Base-by-base conservation (phyloP, 2,888 invertebrate genomes). In the Blastobasis adustella region DNA sequence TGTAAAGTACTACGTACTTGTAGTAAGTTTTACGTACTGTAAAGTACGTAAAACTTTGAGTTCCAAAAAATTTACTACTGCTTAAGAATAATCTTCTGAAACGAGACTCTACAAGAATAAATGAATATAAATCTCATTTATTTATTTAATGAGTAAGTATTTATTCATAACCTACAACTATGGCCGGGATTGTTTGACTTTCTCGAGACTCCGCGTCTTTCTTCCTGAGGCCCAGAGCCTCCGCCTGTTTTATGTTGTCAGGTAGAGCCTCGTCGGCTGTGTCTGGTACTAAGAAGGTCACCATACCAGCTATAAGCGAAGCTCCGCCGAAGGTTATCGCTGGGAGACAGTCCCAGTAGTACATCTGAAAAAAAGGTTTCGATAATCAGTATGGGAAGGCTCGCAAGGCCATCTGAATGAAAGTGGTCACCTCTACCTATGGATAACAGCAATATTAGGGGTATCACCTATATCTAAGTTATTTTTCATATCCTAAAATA, bases 301-400 rank as follows among this genome's bases (percentile, higher is more conserved):
- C 60, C 2, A 78, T 47, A 0, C 80, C 81, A 3, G 76, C 84
- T 8, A 80, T 40, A 0, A 83, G 54, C 0, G 84, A 73, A 4
- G 66, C 57, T 0, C 68, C 54, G 0, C 85, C 82, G 49, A 85
- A 84, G 1, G 79, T 57, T 2, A 83, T 47, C 0, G 83, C 71
- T 0, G 85, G 83, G 0, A 85, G 61, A n/a, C 84, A 84, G 3
- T 61, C 55, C 81, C 85, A 83, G 59, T 78, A 81, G 4, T 62
- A 60, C 56, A 76, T 69, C 83, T 83, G 70, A 47, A 74, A 75
- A 37, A 1, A 45, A 49, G 43, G 54, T 41, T 42, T 42, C 6
- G 9, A 3, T 40, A 40, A 40, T 40, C 7, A 4, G 40, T 40
- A 23, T 23, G 23, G 23, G 2, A 2, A 2, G 23, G 23, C 23